Percentiles rank a stretch among this genome's conserved stretches.
Conservation (phyloP, 2,888 invertebrate genomes). For the Alcis repandata region DNA sequence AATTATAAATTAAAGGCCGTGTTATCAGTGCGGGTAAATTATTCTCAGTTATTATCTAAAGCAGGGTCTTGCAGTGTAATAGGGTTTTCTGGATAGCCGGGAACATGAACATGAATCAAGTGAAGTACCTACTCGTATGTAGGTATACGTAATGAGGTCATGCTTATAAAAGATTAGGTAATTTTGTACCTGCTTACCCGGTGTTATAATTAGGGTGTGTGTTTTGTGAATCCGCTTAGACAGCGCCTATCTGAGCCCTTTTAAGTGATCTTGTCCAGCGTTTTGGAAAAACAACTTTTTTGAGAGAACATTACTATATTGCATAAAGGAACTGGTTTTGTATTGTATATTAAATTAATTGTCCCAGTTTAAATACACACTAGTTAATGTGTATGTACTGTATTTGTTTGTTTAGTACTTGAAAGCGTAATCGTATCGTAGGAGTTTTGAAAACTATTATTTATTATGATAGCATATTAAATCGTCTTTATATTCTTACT, state of each 20-base stretch:
- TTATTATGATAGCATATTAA: too few relatives aligned
- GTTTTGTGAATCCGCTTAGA: background rate
- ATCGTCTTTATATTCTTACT: too few relatives aligned
- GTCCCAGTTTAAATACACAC: too few relatives aligned
- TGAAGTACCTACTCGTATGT: constrained; percentile 23
- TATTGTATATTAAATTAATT: too few relatives aligned
- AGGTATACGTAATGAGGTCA: constrained; percentile 9
- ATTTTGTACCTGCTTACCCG: background rate
- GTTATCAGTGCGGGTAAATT: constrained; percentile 50
- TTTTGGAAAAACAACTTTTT: too few relatives aligned
- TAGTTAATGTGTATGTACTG: too few relatives aligned
- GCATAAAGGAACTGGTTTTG: too few relatives aligned
- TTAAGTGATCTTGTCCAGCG: too few relatives aligned
- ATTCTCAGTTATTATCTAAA: constrained; percentile 52
- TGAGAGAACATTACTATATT: too few relatives aligned
- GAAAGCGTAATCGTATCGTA: too few relatives aligned
- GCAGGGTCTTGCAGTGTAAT: constrained; percentile 38
- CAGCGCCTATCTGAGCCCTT: background rate
- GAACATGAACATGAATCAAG: constrained; percentile 59
- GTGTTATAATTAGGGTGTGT: constrained; percentile 3
- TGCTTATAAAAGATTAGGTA: constrained; percentile 19
- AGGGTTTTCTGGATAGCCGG: constrained; percentile 44
- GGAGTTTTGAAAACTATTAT: too few relatives aligned
- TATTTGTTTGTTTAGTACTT: too few relatives aligned
- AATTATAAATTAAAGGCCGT: constrained; percentile 37